Conservation (phyloP, 1,140 invertebrate species). For the Asobara japonica region DNA sequence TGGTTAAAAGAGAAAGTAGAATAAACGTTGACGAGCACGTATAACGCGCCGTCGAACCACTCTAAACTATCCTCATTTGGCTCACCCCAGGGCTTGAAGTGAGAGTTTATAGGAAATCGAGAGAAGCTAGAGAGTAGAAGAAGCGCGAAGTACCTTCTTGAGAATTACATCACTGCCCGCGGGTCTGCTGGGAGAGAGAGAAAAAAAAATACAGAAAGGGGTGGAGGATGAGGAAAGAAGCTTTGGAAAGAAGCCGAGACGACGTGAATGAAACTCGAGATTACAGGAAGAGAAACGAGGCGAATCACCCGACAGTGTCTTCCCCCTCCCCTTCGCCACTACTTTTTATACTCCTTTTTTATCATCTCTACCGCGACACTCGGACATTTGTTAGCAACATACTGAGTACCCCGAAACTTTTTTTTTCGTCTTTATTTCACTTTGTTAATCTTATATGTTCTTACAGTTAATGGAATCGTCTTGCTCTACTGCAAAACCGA, state of each 20-base stretch:
- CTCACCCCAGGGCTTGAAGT: not conserved
- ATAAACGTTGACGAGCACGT: not conserved
- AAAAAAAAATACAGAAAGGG: not conserved
- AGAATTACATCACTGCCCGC: slow-evolving; percentile 31
- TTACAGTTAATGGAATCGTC: slow-evolving; percentile 28
- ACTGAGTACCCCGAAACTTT: not conserved
- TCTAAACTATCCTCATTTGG: slow-evolving; percentile 13
- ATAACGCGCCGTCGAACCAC: not conserved
- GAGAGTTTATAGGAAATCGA: slow-evolving; percentile 15
- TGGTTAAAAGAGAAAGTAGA: not conserved
- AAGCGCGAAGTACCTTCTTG: slow-evolving; percentile 28
- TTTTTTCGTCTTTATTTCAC: not conserved
- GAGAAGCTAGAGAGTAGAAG: not conserved
- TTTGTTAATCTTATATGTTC: not conserved
- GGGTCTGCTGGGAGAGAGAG: not conserved
- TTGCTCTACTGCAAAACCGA: not conserved
- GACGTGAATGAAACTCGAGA: slow-evolving; percentile 36
- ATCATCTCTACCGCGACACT: not conserved
- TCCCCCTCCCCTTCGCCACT: not conserved
- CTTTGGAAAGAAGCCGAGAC: slow-evolving; percentile 27
- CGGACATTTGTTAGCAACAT: slow-evolving; percentile 6
- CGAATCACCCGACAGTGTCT: slow-evolving; percentile 13
- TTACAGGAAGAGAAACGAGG: slow-evolving; percentile 33
- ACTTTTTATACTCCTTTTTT: not conserved
- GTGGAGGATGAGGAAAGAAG: not conserved